These are phyloP conservation scores for Ericerus pela DNA, from an alignment of 1,140 invertebrate genomes.

Conservation along the genomic window DNA sequence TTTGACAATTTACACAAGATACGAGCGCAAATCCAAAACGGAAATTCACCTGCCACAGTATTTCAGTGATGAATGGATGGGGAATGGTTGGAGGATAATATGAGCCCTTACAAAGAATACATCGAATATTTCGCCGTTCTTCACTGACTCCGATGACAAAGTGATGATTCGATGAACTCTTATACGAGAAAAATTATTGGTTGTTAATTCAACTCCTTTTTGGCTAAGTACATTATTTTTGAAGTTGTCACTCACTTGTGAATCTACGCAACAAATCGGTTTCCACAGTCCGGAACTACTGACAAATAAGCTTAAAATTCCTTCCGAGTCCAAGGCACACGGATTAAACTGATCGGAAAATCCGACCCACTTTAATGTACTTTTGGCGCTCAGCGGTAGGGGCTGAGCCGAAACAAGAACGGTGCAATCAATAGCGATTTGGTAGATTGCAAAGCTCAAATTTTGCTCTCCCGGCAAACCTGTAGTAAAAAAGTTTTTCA, in stretches of 20 bases:
- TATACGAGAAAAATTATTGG: conserved; percentile 34
- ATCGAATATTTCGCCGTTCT: conserved; percentile 53
- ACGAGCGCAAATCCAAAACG: conserved; percentile 8
- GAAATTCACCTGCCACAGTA: conserved; percentile 40
- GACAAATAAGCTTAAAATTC: conserved; percentile 47
- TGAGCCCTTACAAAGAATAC: conserved; percentile 72
- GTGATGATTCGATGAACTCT: conserved; percentile 60
- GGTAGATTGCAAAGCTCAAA: conserved; percentile 18
- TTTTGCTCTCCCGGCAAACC: conserved; percentile 23
- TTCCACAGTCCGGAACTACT: conserved; percentile 47
- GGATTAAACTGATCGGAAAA: conserved; percentile 63
- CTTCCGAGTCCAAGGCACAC: conserved; percentile 48
- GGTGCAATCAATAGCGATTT: conserved; percentile 11
- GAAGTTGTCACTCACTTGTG: conserved; percentile 37
- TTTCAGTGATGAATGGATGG: conserved; percentile 58
- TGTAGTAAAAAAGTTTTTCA: conserved; percentile 14
- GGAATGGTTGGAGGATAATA: conserved; percentile 75
- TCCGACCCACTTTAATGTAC: conserved; percentile 64
- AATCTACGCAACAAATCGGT: conserved; percentile 54
- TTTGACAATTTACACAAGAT: conserved; percentile 9
- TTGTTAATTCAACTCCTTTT: conserved; percentile 13
- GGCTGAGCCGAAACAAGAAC: conserved; percentile 13
- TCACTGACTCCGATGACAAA: conserved; percentile 68
- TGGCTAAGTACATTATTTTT: not conserved
- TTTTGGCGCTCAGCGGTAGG: conserved; percentile 52